Evolutionary conservation across 1,140 invertebrate genomes (phyloP), one percentile per base, ranked within the genome.

Genomic region (Geopemphigus sp.): DNA sequence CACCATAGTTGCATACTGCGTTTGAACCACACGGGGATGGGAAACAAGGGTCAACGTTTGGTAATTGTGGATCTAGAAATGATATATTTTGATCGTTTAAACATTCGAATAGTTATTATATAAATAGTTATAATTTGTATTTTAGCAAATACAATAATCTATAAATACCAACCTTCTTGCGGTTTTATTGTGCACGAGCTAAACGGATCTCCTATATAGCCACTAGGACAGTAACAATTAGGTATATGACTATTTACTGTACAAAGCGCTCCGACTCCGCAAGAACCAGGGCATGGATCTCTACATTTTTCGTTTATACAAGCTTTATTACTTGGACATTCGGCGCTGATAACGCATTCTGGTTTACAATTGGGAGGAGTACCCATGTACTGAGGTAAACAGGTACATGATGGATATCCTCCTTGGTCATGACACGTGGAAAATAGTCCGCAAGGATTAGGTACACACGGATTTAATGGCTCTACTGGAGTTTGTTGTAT

Each of bases 251-350:
- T 88, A 11, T 87, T 84, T 1, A 89, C 86, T 22, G 84, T 82
- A 80, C 89, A 90, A 14, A 84, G 80, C 1, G 88, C 87, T 70
- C 85, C 85, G 15, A 85, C 81, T 11, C 88, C 89, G 85, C 92
- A 93, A 32, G 90, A 89, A 12, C 91, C 91, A n/a, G 88, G 88
- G 83, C 91, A 92, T 74, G 91, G 91, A 84, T 92, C 90, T 81
- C 86, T 85, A 84, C 91, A 92, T 85, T 89, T 91, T 64, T 90
- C 87, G 80, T 88, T 86, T 61, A 90, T 89, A 83, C 90, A 91
- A 56, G 90, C 90, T 64, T 84, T 84, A 82, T 88, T 87, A 84
- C 89, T 90, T 1, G 88, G 81, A 83, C 90, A 91, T 83, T 90
- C 90, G 1, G 89, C 84, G 83, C 90, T 91, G 59, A 89, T 89